Evolutionary conservation across 2,113 vertebrate genomes (phyloP), one percentile per base, ranked within the genome.

Genomic region (Hemiprocne comata): DNA sequence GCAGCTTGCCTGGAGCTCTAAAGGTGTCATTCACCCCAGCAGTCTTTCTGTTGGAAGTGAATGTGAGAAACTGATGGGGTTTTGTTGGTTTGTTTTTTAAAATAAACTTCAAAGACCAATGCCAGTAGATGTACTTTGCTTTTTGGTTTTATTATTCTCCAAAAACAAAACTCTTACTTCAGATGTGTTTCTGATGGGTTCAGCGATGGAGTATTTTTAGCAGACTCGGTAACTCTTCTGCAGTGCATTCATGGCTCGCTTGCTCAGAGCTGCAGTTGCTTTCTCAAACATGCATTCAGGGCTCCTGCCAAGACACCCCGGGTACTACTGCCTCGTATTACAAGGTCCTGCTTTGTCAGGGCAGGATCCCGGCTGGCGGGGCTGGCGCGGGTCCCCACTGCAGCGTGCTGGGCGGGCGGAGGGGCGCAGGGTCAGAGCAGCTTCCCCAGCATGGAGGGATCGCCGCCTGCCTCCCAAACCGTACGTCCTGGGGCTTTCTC

Each of bases 311-410:
- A 92, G 89, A 74, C 94, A 93, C 91, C 89, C 96, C 60, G 95
- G 83, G 65, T 95, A 55, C 96, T 94, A n/a, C 89, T 95, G 97
- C 89, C 40, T 96, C 88, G 20, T 94, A 79, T 97, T 96, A 97
- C 97, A 96, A 96, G 96, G 96, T 95, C 95, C 93, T 97, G 96
- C 96, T 95, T 97, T 96, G 97, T 97, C 92, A 69, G 93, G 94
- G 82, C 94, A 95, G 96, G 94, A 79, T 55, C 89, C 83, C 84
- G 96, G 92, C 94, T 80, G 13, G 7, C 75, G 29, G 91, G 89
- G 94, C 96, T 82, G 87, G 90, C 58, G 88, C 78, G 75, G 80
- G 81, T 91, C 91, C 85, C 88, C 31, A 78, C 95, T 93, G 89
- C 94, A 83, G 96, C 67, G 77, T 95, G 97, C 96, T 94, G 91